Evolutionary conservation across 1,140 invertebrate species (phyloP).

Genomic region (Ceratitis capitata): DNA sequence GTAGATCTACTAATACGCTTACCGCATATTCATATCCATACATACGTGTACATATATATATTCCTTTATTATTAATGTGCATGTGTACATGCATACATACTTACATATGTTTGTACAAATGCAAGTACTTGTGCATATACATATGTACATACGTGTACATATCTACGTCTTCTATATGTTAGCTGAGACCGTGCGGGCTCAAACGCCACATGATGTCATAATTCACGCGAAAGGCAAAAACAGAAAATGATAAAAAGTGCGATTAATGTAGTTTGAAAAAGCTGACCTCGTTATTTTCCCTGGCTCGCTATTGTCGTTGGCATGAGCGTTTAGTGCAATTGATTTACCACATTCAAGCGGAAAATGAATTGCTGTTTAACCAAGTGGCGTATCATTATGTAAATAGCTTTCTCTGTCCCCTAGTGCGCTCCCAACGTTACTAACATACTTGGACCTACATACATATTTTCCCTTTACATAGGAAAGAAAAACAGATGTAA

Average conservation of each 20-base stretch:
- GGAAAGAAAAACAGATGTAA: too few species aligned
- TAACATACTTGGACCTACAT: background rate
- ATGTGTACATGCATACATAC: background rate
- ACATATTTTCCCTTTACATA: background rate
- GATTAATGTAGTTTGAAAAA: slow-evolving; percentile 21
- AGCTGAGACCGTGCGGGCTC: background rate
- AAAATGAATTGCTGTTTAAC: slow-evolving; percentile 13
- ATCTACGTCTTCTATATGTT: background rate
- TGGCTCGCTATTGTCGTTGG: background rate
- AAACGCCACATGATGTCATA: slow-evolving; percentile 30
- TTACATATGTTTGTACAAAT: background rate
- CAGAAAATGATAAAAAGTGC: background rate
- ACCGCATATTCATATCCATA: background rate
- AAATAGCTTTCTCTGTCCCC: slow-evolving; percentile 4
- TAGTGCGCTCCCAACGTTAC: background rate
- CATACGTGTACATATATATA: background rate
- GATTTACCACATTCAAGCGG: slow-evolving; percentile 15
- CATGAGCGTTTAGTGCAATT: background rate
- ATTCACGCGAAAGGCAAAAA: slow-evolving; percentile 18
- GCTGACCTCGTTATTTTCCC: slow-evolving; percentile 12
- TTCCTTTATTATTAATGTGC: background rate
- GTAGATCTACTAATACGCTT: background rate
- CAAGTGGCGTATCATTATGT: slow-evolving; percentile 29
- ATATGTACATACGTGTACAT: background rate
- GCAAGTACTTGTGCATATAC: background rate